phyloP scores from a whole-genome alignment of 2,113 vertebrate genomes.

The Petaurus breviceps region DNA sequence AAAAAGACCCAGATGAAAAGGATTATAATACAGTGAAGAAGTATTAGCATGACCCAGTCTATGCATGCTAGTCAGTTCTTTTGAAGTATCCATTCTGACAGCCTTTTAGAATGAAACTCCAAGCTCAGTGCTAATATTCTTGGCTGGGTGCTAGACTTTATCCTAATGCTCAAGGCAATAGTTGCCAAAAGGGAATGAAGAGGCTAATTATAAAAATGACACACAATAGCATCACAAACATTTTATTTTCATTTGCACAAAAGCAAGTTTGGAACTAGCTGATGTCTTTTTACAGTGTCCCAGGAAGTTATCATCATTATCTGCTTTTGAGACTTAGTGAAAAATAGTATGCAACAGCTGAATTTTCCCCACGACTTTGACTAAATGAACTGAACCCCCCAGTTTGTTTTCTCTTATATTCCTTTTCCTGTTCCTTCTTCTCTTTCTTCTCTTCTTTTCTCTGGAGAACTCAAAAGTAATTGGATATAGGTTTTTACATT shows the following conservation, averaged over 20 bases:
- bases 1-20: constrained; percentile 75
- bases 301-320: constrained; percentile 33
- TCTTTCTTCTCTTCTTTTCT: background rate
- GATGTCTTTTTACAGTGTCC: constrained; percentile 27
- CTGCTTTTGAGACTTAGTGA: background rate
- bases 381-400: background rate
- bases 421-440: background rate
- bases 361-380: background rate
- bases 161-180: constrained; percentile 30
- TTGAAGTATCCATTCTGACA: constrained; percentile 74
- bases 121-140: constrained; percentile 67
- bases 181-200: constrained; percentile 70
- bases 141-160: constrained; percentile 59
- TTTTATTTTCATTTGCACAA: constrained; percentile 47
- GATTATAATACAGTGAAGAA: constrained; percentile 71
- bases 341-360: background rate
- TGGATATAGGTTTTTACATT: constrained; percentile 21
- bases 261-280: constrained; percentile 31
- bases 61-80: constrained; percentile 68
- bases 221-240: constrained; percentile 35
- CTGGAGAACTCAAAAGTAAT: constrained; percentile 13
- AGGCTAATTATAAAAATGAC: constrained; percentile 59
- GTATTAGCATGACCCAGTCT: constrained; percentile 60
- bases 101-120: constrained; percentile 74
- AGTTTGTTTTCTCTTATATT: constrained; percentile 15